phyloP scores from a whole-genome alignment of 30 jellyfish, hydroid and myxozoan species.

The Turritopsis rubra region DNA sequence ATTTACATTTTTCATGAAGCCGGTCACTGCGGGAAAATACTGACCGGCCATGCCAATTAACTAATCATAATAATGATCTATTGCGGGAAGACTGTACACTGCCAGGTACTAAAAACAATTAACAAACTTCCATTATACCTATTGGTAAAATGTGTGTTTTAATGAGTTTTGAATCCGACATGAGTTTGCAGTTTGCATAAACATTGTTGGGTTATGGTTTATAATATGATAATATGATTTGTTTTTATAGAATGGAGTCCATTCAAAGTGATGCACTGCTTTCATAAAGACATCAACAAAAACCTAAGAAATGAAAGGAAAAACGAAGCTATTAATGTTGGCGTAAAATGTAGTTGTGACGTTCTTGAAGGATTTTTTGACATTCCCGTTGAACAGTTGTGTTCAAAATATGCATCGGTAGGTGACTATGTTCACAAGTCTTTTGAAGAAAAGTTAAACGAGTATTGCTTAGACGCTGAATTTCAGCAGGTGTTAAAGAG shows the following conservation, averaged over 20 bases:
- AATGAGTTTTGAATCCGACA: too few relatives aligned
- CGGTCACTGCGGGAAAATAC: too few relatives aligned
- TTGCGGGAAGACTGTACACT: too few relatives aligned
- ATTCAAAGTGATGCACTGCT: neutral
- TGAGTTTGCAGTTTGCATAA: too few relatives aligned
- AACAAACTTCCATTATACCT: too few relatives aligned
- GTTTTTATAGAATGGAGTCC: neutral
- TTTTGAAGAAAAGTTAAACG: neutral
- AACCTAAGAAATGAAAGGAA: neutral
- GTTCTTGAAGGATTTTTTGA: neutral
- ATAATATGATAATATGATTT: neutral
- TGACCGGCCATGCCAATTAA: too few relatives aligned
- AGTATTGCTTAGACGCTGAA: neutral
- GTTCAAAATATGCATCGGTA: constrained; percentile 1
- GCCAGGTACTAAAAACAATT: too few relatives aligned
- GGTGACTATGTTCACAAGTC: constrained; percentile 1
- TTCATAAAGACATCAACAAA: neutral
- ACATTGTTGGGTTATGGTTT: neutral
- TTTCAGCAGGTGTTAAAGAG: neutral
- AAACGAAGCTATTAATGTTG: neutral
- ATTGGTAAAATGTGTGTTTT: too few relatives aligned
- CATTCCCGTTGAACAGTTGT: neutral
- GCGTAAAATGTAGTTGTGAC: neutral
- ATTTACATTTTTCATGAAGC: too few relatives aligned
- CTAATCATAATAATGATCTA: too few relatives aligned